A percentile compares a stretch with the other conserved stretches of the same genome.
Evolutionary conservation across 1,140 invertebrate species (phyloP).

Genomic region (Bombus consobrinus): DNA sequence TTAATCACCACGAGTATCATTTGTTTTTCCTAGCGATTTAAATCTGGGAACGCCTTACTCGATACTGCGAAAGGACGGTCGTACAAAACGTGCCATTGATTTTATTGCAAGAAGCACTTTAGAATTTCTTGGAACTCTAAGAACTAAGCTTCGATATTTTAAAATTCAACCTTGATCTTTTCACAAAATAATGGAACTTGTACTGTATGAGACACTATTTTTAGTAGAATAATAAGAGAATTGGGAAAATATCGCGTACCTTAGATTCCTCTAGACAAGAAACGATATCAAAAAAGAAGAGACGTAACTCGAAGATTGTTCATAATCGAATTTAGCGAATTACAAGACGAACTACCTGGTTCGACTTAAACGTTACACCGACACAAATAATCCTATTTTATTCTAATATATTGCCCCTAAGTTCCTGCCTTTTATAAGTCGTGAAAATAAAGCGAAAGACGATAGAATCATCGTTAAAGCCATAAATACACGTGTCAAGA

Average conservation of each 20-base stretch:
- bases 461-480: not conserved
- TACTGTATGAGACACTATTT: not conserved
- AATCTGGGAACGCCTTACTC: not conserved
- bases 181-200: not conserved
- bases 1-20: conserved; percentile 1
- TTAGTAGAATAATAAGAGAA: not conserved
- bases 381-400: no score
- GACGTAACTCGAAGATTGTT: no score
- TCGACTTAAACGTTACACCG: no score
- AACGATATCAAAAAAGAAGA: no score
- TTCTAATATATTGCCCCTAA: no score
- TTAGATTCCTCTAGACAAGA: not conserved
- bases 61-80: no score
- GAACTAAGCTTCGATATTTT: not conserved
- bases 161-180: not conserved
- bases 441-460: not conserved
- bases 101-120: not conserved
- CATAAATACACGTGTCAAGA: not conserved
- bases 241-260: not conserved
- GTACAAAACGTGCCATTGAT: not conserved
- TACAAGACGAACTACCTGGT: no score
- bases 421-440: no score
- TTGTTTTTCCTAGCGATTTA: not conserved
- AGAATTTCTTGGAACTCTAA: no score
- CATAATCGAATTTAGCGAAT: no score